phyloP scores from a whole-genome alignment of 1,140 invertebrate genomes.

The Maconellicoccus hirsutus region DNA sequence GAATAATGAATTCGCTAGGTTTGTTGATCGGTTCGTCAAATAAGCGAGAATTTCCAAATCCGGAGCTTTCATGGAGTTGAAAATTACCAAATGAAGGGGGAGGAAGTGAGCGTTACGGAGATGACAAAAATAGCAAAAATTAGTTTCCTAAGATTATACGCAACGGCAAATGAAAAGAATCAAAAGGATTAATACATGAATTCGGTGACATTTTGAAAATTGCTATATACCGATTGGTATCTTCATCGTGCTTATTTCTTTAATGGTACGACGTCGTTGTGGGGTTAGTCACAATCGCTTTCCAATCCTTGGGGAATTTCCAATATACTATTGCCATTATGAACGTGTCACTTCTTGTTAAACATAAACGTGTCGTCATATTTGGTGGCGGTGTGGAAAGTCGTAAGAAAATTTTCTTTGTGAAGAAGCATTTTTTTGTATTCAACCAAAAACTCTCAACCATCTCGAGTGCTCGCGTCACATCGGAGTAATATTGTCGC shows the following conservation, averaged over 20 bases:
- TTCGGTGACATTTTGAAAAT: not conserved
- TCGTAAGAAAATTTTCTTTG: too few relatives aligned
- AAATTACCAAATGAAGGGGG: too few relatives aligned
- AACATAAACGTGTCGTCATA: not conserved
- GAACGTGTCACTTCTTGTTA: not conserved
- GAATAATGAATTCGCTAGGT: not conserved
- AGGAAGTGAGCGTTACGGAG: not conserved
- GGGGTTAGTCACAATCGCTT: slow-evolving; percentile 1
- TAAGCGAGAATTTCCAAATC: too few relatives aligned
- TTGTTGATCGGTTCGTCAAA: too few relatives aligned
- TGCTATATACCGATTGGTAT: slow-evolving; percentile 8
- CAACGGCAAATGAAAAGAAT: not conserved
- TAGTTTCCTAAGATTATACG: not conserved
- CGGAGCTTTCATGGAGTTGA: too few relatives aligned
- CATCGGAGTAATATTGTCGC: too few relatives aligned
- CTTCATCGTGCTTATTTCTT: slow-evolving; percentile 3
- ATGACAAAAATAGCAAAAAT: not conserved
- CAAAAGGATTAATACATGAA: slow-evolving; percentile 5
- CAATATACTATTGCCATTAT: slow-evolving; percentile 5
- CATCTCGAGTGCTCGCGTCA: too few relatives aligned
- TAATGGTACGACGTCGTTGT: not conserved
- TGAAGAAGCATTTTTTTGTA: too few relatives aligned
- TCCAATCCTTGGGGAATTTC: not conserved
- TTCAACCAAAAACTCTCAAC: too few relatives aligned
- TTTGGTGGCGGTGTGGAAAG: not conserved